A percentile compares a stretch with the other conserved stretches of the same genome.
Conservation (phyloP, 92 coral and sea anemone genomes). For the Parazoanthus darwini region DNA sequence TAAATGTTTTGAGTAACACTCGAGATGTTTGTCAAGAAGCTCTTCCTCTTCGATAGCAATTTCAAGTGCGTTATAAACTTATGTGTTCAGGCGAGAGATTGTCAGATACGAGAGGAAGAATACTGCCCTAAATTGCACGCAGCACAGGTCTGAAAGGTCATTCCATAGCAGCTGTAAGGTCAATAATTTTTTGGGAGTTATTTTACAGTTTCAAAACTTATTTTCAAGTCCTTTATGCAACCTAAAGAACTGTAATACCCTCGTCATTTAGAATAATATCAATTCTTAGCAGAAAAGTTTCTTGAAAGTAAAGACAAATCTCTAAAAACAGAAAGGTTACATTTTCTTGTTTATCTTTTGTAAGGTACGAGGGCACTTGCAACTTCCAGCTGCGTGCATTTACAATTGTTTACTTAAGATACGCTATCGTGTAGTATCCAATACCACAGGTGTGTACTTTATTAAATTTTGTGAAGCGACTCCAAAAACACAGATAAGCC, state of each 20-base stretch:
- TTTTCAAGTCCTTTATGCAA: background rate
- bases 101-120: background rate
- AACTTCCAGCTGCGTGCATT: background rate
- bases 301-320: no score
- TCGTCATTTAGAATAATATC: no score
- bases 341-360: background rate
- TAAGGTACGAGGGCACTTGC: background rate
- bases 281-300: background rate
- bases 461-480: slow-evolving; percentile 25
- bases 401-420: slow-evolving; percentile 18
- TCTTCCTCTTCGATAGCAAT: background rate
- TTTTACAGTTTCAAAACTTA: no score
- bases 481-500: background rate
- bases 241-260: background rate
- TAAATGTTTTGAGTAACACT: background rate
- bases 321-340: background rate
- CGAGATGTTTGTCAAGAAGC: background rate
- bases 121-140: background rate
- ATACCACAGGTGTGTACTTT: slow-evolving; percentile 2
- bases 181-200: background rate
- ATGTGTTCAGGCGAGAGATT: background rate
- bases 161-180: background rate
- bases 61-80: background rate
- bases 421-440: background rate
- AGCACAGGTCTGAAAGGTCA: background rate